Base-by-base conservation (phyloP, 2,888 invertebrate genomes). In the Laothoe populi region DNA sequence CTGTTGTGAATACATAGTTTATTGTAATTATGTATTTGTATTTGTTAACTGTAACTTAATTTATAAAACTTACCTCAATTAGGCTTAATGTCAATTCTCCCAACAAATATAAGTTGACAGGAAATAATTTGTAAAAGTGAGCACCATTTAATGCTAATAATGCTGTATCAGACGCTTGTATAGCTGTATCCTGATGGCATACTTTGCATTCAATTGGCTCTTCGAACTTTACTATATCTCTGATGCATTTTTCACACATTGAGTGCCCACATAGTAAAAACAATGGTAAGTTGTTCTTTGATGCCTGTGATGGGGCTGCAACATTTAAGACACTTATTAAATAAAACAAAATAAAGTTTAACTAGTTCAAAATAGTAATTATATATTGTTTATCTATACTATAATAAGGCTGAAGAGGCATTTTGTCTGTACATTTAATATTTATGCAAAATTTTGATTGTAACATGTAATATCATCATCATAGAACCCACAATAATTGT, bases 201-300 rank as follows among this genome's bases (percentile, higher is more conserved):
- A 92, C 74, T 67, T 86, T 86, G 73, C 95, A 95, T 57, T 84
- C 82, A 45, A 94, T 83, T 0, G 89, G 90, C 66, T 92, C 92
- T 23, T 71, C 66, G 70, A 86, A 88, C 68, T 81, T 85, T 0
- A 84, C 65, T 24, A 86, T 78, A 64, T 82, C 86, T 42, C 77
- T 83, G 13, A 95, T 78, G 77, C 96, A 96, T 58, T 87, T 92
- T 69, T 95, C 95, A 72, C 96, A 96, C 72, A 95, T 89, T 2
- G 94, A 90, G 79, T 96, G 96, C 0, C 95, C 95, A 75, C 96
- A 96, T 65, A 90, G 74, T 63, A 96, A 79, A 44, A 96, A 83
- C 24, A 96, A 83, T 0, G 96, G 96, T 42, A 90, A 70, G 64
- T 88, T 90, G 4, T 70, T 70, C 70, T 82, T 82, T 38, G 70